A percentile compares a stretch with the other conserved stretches of the same genome.
Conservation (phyloP, 2,113 vertebrate species). For the Euleptes europaea region DNA sequence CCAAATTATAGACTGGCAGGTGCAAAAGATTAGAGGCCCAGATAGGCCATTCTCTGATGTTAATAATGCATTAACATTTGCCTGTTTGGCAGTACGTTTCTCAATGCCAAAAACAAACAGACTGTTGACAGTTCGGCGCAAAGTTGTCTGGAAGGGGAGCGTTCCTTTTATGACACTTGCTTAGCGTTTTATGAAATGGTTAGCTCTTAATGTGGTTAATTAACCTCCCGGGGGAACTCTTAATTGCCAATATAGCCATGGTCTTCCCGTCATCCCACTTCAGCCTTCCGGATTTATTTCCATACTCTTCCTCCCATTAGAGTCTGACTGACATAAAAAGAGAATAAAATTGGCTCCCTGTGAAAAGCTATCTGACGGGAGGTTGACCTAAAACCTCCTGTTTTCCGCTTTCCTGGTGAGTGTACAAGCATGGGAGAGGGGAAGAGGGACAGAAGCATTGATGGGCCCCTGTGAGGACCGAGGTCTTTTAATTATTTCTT, state of each 20-base stretch:
- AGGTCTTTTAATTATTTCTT: conserved; percentile 33
- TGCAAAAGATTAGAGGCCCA: fast-evolving
- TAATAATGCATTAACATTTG: fast-evolving
- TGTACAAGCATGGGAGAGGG: not conserved
- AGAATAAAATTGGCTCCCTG: conserved; percentile 49
- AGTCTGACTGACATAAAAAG: conserved; percentile 26
- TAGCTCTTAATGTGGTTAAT: conserved; percentile 53
- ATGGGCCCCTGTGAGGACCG: not conserved
- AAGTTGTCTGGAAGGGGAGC: not conserved
- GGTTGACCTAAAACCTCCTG: conserved; percentile 37
- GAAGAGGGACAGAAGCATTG: not conserved
- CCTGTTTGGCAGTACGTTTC: not conserved
- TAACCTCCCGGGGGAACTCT: conserved; percentile 59
- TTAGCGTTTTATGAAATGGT: conserved; percentile 28
- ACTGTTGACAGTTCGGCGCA: not conserved
- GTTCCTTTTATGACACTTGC: conserved; percentile 25
- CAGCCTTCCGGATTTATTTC: conserved; percentile 60
- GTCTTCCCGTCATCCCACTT: conserved; percentile 41
- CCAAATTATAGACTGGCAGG: fast-evolving
- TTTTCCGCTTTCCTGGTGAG: not conserved
- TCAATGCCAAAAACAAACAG: not conserved
- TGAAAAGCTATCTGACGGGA: conserved; percentile 57
- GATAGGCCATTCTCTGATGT: fast-evolving
- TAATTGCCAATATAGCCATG: conserved; percentile 51
- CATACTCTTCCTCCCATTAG: conserved; percentile 35